These are phyloP conservation scores for Ophthalmolycus amberensis DNA, from an alignment of 2,113 vertebrate genomes.

Conservation along the genomic window DNA sequence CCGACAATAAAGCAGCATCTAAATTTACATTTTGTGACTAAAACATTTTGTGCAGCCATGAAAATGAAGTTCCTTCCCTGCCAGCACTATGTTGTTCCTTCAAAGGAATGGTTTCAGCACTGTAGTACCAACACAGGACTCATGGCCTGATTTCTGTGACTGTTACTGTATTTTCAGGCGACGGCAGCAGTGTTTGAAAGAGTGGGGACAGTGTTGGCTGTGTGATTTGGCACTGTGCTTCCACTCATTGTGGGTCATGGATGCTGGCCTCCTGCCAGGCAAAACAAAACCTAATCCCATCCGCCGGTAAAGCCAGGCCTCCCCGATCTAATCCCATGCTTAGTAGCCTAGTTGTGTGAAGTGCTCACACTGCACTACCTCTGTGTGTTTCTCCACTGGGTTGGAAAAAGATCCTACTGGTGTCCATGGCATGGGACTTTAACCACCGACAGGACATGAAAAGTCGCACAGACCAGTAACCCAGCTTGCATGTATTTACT, in stretches of 20 bases:
- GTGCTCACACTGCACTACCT: constrained; percentile 74
- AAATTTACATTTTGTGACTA: neutral
- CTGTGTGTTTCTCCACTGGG: constrained; percentile 69
- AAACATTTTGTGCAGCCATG: neutral
- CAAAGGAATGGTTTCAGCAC: constrained; percentile 4
- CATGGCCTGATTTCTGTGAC: constrained; percentile 36
- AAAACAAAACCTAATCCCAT: constrained; percentile 82
- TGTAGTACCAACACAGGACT: neutral
- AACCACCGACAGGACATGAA: constrained; percentile 11
- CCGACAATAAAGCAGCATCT: neutral
- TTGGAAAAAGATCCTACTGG: constrained; percentile 65
- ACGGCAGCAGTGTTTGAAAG: constrained; percentile 18
- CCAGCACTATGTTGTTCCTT: neutral
- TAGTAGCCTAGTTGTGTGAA: constrained; percentile 74
- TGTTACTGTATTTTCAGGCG: constrained; percentile 43
- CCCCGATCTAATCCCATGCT: constrained; percentile 73
- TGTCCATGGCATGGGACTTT: constrained; percentile 34
- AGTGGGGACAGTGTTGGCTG: constrained; percentile 45
- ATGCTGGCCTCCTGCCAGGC: constrained; percentile 69
- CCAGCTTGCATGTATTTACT: constrained; percentile 37
- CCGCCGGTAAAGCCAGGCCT: constrained; percentile 68
- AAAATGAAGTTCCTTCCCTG: constrained; percentile 1
- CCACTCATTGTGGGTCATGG: constrained; percentile 67
- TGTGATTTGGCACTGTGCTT: constrained; percentile 48
- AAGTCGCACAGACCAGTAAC: constrained; percentile 18